A percentile compares a stretch with the other conserved stretches of the same genome.
Conservation (phyloP, 2,888 invertebrate species). For the Nipponacmea schrenckii region DNA sequence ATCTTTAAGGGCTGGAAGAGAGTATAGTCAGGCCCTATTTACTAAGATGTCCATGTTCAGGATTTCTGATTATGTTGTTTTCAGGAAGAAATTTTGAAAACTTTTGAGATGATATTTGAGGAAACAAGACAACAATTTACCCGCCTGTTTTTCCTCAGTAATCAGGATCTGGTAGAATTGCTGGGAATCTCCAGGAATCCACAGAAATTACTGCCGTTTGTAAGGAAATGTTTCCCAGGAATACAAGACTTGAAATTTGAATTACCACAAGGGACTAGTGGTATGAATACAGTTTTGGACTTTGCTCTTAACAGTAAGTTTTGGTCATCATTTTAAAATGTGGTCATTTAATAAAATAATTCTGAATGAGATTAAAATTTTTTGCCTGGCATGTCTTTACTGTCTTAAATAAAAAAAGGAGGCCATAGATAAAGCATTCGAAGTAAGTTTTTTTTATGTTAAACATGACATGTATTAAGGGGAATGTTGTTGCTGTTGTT, state of each 20-base stretch:
- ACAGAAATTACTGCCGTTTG: constrained; percentile 56
- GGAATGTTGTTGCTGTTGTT: too few species aligned
- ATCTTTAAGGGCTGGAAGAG: too few species aligned
- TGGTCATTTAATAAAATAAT: too few species aligned
- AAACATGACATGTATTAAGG: too few species aligned
- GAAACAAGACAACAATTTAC: constrained; percentile 56
- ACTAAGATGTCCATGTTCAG: too few species aligned
- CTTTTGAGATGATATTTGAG: constrained; percentile 51
- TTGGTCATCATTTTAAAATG: neutral
- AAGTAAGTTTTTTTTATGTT: too few species aligned
- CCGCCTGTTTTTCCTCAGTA: constrained; percentile 64
- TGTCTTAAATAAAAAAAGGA: too few species aligned
- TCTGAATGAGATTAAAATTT: too few species aligned
- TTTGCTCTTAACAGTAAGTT: constrained; percentile 60
- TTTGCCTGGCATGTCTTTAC: too few species aligned
- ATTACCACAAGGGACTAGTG: constrained; percentile 55
- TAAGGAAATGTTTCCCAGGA: constrained; percentile 62
- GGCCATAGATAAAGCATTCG: neutral
- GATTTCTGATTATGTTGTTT: neutral
- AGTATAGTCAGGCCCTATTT: too few species aligned
- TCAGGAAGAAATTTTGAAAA: constrained; percentile 61
- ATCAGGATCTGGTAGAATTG: constrained; percentile 60
- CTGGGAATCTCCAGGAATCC: constrained; percentile 62
- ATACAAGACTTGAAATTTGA: constrained; percentile 54
- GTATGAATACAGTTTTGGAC: constrained; percentile 59